Evolutionary conservation across 2,113 vertebrate species (phyloP).

Genomic region (Xyrauchen texanus): DNA sequence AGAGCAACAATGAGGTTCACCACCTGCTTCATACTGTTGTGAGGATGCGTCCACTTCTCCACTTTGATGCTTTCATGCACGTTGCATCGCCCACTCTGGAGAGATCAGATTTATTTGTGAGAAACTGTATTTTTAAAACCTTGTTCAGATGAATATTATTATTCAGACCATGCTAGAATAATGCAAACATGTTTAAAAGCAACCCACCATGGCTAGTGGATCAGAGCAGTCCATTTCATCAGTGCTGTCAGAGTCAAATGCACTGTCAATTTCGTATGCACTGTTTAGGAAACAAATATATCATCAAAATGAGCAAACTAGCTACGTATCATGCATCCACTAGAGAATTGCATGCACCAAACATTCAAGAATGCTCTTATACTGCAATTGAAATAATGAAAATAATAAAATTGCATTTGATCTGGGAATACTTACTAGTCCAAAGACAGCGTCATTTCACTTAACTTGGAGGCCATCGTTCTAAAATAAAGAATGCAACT

Average conservation of each 20-base stretch:
- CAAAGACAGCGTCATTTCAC: neutral
- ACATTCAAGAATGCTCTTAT: too few species aligned
- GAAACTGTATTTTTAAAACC: too few species aligned
- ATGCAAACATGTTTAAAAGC: neutral
- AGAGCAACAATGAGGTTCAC: slow-evolving; percentile 54
- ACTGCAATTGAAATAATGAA: neutral
- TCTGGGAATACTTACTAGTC: neutral
- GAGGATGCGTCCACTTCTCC: slow-evolving; percentile 34
- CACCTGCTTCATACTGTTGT: slow-evolving; percentile 29
- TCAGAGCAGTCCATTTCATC: slow-evolving; percentile 20
- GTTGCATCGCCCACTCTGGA: neutral
- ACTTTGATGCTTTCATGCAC: slow-evolving; percentile 32
- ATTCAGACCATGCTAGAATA: too few species aligned
- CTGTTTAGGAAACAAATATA: slow-evolving; percentile 5
- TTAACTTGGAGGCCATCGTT: neutral
- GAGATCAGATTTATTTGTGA: neutral
- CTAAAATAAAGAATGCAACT: too few species aligned
- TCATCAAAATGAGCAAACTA: neutral
- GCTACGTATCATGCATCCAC: too few species aligned
- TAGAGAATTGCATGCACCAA: too few species aligned
- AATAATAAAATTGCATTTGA: neutral
- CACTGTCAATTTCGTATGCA: neutral
- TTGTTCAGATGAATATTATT: too few species aligned
- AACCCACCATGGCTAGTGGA: slow-evolving; percentile 46
- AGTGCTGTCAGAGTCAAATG: neutral